Conservation (phyloP, 2,113 vertebrate genomes). For the Arvicanthis niloticus region DNA sequence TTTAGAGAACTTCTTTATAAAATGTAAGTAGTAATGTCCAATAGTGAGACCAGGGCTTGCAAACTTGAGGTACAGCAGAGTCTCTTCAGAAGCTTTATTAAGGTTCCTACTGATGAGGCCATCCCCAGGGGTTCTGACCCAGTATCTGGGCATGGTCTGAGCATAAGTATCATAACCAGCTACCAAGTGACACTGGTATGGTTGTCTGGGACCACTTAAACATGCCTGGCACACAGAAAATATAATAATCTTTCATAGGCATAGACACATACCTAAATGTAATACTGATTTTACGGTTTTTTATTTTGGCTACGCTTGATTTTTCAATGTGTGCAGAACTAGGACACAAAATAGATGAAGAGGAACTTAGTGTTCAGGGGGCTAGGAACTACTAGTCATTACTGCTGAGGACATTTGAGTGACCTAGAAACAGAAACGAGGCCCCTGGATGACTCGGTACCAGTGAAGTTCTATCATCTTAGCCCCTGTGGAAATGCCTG, state of each 20-base stretch:
- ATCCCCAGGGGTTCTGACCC: neutral
- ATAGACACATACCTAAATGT: neutral
- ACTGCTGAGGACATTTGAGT: neutral
- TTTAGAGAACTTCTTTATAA: neutral
- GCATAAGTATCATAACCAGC: neutral
- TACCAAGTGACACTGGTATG: neutral
- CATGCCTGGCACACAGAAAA: neutral
- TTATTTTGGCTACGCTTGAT: conserved; percentile 9
- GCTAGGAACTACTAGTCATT: neutral
- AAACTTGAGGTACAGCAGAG: neutral
- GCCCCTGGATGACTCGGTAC: neutral
- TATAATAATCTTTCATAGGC: neutral
- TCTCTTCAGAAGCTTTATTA: neutral
- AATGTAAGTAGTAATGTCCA: neutral
- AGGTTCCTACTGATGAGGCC: neutral
- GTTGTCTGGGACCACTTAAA: neutral
- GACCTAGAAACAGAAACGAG: neutral
- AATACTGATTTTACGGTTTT: neutral
- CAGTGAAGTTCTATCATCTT: neutral
- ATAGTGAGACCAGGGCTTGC: neutral
- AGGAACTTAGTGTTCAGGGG: neutral
- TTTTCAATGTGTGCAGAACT: conserved; percentile 45
- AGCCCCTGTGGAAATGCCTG: neutral
- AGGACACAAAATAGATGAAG: neutral
- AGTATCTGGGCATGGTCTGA: neutral